phyloP scores from a whole-genome alignment of 1,140 invertebrate species.

The Megalopta genalis region DNA sequence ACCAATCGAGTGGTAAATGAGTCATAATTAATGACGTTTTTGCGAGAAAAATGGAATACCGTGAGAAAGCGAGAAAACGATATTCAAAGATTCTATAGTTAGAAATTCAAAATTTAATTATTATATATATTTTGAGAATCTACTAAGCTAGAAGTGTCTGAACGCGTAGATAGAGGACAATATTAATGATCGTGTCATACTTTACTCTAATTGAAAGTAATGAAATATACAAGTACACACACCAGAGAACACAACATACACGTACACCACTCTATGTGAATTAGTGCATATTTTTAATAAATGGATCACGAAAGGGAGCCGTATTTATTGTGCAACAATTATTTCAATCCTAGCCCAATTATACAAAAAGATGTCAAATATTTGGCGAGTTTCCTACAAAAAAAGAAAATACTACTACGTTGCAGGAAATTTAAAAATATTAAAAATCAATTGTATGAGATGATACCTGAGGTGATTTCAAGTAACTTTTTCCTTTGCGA shows the following conservation, averaged over 20 bases:
- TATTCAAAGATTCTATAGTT: constrained; percentile 47
- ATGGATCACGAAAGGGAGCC: constrained; percentile 70
- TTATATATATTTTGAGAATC: constrained; percentile 76
- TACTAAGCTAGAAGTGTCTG: constrained; percentile 67
- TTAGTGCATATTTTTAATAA: constrained; percentile 80
- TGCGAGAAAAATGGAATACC: background rate
- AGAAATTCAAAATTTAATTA: constrained; percentile 67
- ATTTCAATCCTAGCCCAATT: no score
- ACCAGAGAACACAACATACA: constrained; percentile 13
- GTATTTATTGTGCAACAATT: no score
- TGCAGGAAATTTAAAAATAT: no score
- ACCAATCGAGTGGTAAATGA: constrained; percentile 30
- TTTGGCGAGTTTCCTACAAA: no score
- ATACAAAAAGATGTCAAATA: no score
- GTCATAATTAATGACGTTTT: no score
- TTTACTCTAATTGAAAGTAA: constrained; percentile 76
- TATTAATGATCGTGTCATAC: constrained; percentile 69
- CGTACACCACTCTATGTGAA: constrained; percentile 68
- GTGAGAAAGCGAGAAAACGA: background rate
- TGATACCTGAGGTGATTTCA: no score
- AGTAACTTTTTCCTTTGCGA: no score
- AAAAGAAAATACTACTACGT: no score
- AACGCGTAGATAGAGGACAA: constrained; percentile 72
- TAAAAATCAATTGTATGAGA: no score
- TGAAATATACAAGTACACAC: constrained; percentile 57